Percentiles rank a stretch among this genome's conserved stretches.
Conservation (phyloP, 2,797 vertebrate species). For the Molossus molossus region DNA sequence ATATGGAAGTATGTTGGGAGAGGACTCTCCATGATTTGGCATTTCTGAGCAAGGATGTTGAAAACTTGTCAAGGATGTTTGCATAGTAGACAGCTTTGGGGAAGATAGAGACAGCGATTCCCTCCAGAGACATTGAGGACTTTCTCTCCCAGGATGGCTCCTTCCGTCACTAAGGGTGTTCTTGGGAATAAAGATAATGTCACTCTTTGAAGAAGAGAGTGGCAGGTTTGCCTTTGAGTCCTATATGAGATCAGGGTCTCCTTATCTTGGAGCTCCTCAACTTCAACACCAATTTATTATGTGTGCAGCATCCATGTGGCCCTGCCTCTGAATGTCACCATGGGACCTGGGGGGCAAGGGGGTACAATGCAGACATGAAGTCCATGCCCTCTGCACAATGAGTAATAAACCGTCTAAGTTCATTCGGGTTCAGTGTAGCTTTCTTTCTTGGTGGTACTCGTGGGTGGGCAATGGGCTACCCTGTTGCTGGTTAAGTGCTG, state of each 20-base stretch:
- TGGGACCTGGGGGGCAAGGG: too few species aligned
- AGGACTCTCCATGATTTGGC: not conserved
- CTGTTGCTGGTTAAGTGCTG: not conserved
- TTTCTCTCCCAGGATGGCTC: not conserved
- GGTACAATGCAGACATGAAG: not conserved
- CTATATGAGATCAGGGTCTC: not conserved
- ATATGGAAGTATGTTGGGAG: too few species aligned
- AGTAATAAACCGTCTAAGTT: not conserved
- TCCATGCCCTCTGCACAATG: not conserved
- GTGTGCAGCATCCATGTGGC: not conserved
- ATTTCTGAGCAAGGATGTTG: not conserved
- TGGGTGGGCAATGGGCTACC: not conserved
- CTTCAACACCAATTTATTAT: fast-evolving
- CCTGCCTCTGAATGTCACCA: not conserved
- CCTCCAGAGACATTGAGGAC: not conserved
- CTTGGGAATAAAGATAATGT: not conserved
- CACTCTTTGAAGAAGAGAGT: not conserved
- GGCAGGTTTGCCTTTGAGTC: not conserved
- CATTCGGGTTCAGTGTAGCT: not conserved
- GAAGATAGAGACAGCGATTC: not conserved
- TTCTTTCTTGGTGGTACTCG: not conserved
- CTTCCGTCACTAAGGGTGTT: not conserved
- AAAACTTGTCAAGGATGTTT: not conserved
- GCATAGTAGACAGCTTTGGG: not conserved
- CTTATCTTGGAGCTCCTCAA: not conserved